These are phyloP conservation scores for Coregonus suidteri DNA, from an alignment of 2,797 vertebrate species.

Conservation along the genomic window DNA sequence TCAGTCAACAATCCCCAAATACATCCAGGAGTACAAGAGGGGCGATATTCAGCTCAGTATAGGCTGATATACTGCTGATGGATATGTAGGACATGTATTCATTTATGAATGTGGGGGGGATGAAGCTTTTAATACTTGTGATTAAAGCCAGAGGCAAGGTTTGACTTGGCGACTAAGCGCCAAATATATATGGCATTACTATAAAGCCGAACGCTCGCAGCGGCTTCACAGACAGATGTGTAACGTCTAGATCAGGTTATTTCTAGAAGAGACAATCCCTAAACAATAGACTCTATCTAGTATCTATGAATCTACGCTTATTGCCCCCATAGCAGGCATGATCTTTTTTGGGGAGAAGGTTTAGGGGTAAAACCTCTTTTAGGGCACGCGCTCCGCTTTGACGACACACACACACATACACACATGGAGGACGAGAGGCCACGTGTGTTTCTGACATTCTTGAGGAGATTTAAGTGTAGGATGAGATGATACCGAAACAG, in stretches of 20 bases:
- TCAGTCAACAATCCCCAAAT: conserved; percentile 20
- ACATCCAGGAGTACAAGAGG: background rate
- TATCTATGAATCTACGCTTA: background rate
- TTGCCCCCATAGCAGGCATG: background rate
- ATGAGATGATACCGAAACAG: background rate
- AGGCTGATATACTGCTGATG: background rate
- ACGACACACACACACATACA: background rate
- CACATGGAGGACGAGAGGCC: background rate
- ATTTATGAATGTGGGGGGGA: background rate
- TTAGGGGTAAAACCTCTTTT: background rate
- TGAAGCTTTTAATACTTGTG: conserved; percentile 40
- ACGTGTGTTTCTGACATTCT: background rate
- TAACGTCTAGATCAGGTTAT: conserved; percentile 19
- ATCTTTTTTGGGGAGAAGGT: background rate
- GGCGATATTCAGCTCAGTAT: background rate
- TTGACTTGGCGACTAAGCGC: conserved; percentile 26
- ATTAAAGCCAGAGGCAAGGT: conserved; percentile 34
- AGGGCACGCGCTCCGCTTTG: background rate
- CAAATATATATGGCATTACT: conserved; percentile 26
- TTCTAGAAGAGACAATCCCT: background rate
- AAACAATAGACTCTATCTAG: background rate
- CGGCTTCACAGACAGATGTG: conserved; percentile 44
- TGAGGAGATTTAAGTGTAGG: background rate
- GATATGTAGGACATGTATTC: background rate
- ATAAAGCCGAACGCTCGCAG: conserved; percentile 3